phyloP scores from a whole-genome alignment of 2,797 vertebrate species.

The Microcaecilia unicolor region DNA sequence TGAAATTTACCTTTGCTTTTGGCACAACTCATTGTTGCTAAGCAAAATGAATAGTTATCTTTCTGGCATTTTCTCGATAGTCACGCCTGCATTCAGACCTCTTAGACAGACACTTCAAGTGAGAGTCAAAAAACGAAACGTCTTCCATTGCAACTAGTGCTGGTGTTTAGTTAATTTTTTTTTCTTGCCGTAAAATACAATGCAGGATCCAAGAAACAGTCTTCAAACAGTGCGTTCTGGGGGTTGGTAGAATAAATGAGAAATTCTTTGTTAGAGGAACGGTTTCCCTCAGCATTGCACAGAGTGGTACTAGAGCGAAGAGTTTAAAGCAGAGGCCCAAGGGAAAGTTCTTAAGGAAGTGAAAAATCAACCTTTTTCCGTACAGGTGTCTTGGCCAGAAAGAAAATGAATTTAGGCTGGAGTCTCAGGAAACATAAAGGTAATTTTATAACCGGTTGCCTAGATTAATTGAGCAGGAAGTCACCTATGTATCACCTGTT shows the following conservation, averaged over 20 bases:
- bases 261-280: not conserved
- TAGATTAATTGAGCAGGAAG: no score
- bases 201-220: not conserved
- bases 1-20: conserved; percentile 6
- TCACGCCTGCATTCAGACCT: not conserved
- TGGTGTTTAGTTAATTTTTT: not conserved
- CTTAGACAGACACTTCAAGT: no score
- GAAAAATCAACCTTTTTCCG: rapidly evolving
- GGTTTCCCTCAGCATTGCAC: not conserved
- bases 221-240: not conserved
- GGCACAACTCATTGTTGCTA: not conserved
- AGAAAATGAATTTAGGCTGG: not conserved
- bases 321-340: not conserved
- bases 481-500: no score
- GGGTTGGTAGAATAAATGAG: rapidly evolving
- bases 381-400: not conserved
- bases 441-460: no score
- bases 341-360: not conserved
- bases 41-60: not conserved
- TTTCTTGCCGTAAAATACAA: not conserved
- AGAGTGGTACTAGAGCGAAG: not conserved
- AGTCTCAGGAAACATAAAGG: rapidly evolving
- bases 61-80: not conserved
- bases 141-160: not conserved
- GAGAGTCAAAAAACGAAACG: not conserved